Evolutionary conservation across 2,797 vertebrate genomes (phyloP).

Genomic region (Peromyscus nudipes): DNA sequence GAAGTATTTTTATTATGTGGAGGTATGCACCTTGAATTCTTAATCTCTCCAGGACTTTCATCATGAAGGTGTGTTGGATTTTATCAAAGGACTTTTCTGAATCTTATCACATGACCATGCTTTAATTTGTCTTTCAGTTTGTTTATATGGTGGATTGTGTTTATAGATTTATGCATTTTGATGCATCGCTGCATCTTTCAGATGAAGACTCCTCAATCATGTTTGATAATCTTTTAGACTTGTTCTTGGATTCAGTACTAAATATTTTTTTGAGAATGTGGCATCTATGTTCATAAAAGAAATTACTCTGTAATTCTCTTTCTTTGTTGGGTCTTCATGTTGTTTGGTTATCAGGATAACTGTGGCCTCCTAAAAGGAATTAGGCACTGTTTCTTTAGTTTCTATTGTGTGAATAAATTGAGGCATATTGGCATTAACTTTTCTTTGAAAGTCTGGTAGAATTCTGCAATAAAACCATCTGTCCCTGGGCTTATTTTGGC

Average conservation of each 20-base stretch:
- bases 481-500: fast-evolving
- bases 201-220: not conserved
- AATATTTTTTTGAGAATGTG: not conserved
- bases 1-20: no score
- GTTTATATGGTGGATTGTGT: not conserved
- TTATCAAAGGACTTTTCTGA: not conserved
- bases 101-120: not conserved
- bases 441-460: not conserved
- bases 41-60: not conserved
- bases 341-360: not conserved
- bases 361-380: not conserved
- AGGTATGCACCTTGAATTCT: not conserved
- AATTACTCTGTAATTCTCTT: not conserved
- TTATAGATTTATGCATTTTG: not conserved
- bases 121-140: not conserved
- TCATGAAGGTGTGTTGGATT: not conserved
- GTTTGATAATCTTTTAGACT: not conserved
- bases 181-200: not conserved
- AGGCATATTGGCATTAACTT: not conserved
- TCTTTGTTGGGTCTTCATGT: not conserved
- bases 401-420: not conserved
- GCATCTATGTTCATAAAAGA: not conserved
- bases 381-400: not conserved
- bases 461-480: not conserved
- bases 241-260: not conserved